Percentiles rank a stretch among this genome's conserved stretches.
Evolutionary conservation across 2,113 vertebrate genomes (phyloP).

Genomic region (Ardeotis arabs): DNA sequence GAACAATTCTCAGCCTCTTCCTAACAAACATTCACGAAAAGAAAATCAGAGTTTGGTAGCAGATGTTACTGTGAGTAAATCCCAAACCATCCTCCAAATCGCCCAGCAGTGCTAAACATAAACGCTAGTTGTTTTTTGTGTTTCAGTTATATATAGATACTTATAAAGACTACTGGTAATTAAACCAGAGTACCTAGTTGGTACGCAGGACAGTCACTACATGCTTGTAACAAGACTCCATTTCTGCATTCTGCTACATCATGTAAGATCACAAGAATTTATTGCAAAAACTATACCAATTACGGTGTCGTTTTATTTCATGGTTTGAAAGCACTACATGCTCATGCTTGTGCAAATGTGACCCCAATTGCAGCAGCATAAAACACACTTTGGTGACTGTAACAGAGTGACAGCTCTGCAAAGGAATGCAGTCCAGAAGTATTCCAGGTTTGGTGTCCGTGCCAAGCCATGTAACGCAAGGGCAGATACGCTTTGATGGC

Average conservation of each 20-base stretch:
- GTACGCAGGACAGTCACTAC: not conserved
- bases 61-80: not conserved
- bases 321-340: not conserved
- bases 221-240: not conserved
- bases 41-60: not conserved
- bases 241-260: not conserved
- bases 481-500: not conserved
- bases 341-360: not conserved
- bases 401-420: not conserved
- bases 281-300: not conserved
- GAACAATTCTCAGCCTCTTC: not conserved
- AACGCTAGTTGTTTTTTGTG: fast-evolving
- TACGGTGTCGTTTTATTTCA: not conserved
- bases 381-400: not conserved
- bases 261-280: not conserved
- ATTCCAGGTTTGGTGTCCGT: not conserved
- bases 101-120: not conserved
- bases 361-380: not conserved
- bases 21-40: not conserved
- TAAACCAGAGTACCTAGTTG: not conserved
- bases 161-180: not conserved
- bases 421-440: not conserved
- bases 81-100: not conserved
- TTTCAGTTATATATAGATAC: not conserved
- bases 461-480: not conserved